Percentiles rank a stretch among this genome's conserved stretches.
Conservation (phyloP, 2,797 vertebrate genomes). For the Garrulus glandarius region DNA sequence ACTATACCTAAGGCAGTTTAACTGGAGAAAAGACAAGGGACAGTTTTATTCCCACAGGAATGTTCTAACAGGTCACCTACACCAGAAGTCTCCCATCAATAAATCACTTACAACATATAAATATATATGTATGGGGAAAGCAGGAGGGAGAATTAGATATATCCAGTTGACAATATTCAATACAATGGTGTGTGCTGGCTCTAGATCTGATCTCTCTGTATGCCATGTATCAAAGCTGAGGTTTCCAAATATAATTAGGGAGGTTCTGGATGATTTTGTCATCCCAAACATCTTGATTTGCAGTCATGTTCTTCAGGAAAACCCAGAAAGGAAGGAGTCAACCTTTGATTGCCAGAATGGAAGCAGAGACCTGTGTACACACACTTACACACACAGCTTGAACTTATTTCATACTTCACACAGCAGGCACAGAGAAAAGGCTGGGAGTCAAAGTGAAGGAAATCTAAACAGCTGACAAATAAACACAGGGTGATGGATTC, state of each 20-base stretch:
- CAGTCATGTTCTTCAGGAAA: neutral
- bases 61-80: neutral
- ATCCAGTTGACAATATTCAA: neutral
- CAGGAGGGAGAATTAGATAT: neutral
- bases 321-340: neutral
- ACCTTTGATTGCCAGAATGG: neutral
- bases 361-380: neutral
- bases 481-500: constrained; percentile 19
- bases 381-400: neutral
- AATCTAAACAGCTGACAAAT: constrained; percentile 46
- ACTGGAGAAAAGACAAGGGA: neutral
- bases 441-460: neutral
- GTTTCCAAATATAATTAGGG: neutral
- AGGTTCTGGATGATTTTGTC: neutral
- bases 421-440: neutral
- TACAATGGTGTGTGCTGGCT: neutral
- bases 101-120: neutral
- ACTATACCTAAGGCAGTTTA: neutral
- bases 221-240: neutral
- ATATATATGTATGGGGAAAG: neutral
- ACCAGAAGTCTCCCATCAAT: neutral
- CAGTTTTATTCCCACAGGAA: neutral
- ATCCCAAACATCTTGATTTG: neutral
- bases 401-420: constrained; percentile 1
- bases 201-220: neutral